Conservation (phyloP, 2,797 vertebrate species). For the Eutrigla gurnardus region DNA sequence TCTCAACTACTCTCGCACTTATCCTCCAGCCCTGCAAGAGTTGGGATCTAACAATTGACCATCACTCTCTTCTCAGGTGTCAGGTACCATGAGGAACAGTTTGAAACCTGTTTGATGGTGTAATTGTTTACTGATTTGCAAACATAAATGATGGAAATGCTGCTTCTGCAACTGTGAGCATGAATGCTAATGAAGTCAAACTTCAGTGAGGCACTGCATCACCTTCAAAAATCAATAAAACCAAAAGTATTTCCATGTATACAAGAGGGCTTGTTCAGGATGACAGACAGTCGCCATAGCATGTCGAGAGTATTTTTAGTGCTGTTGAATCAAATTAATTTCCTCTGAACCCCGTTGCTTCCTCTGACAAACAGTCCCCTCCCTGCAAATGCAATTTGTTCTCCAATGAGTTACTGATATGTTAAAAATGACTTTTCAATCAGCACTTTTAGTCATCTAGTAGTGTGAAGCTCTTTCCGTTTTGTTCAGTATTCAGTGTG, state of each 20-base stretch:
- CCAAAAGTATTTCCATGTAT: background rate
- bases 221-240: constrained; percentile 5
- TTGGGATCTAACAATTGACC: constrained; percentile 9
- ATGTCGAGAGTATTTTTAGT: background rate
- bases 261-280: background rate
- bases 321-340: background rate
- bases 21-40: constrained; percentile 15
- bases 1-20: constrained; percentile 27
- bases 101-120: constrained; percentile 1
- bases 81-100: background rate
- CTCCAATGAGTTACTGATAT: background rate
- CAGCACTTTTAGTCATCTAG: background rate
- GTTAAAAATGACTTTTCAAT: constrained; percentile 12
- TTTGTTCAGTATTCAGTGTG: background rate
- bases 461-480: constrained; percentile 3
- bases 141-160: background rate
- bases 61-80: constrained; percentile 8
- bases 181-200: background rate
- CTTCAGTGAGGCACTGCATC: background rate
- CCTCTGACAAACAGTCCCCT: background rate
- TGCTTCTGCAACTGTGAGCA: background rate
- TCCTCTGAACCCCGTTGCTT: background rate
- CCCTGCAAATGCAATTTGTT: background rate
- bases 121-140: background rate
- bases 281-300: background rate